Conservation (phyloP, 92 coral and sea anemone genomes). For the Blastomussa wellsi region DNA sequence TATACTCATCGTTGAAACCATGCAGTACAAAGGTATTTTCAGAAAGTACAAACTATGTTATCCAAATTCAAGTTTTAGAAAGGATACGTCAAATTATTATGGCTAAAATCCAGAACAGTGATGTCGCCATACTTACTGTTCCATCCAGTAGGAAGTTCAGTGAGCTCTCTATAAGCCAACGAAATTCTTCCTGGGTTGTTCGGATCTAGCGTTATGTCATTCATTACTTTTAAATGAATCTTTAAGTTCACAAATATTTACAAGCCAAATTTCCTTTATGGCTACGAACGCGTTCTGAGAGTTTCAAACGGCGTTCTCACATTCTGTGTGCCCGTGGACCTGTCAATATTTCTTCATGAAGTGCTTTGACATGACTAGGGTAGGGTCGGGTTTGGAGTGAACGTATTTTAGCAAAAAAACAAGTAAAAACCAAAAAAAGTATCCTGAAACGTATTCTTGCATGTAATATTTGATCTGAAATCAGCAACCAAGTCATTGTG, state of each 20-base stretch:
- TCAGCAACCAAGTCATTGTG: background rate
- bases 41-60: background rate
- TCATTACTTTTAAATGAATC: background rate
- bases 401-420: background rate
- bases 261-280: background rate
- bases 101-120: conserved; percentile 90
- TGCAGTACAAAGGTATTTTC: background rate
- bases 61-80: background rate
- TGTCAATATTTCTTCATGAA: background rate
- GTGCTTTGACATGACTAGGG: background rate
- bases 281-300: no score
- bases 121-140: conserved; percentile 53
- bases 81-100: conserved; percentile 92
- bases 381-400: background rate
- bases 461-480: background rate
- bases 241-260: background rate
- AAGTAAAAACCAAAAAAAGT: background rate
- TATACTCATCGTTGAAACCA: background rate
- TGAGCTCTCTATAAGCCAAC: conserved; percentile 82
- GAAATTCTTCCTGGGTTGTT: conserved; percentile 64
- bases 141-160: conserved; percentile 60
- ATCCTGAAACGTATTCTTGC: background rate
- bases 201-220: conserved; percentile 3
- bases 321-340: no score
- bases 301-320: background rate